A percentile compares a stretch with the other conserved stretches of the same genome.
Evolutionary conservation across 2,113 vertebrate genomes (phyloP).

Genomic region (Notechis scutatus): DNA sequence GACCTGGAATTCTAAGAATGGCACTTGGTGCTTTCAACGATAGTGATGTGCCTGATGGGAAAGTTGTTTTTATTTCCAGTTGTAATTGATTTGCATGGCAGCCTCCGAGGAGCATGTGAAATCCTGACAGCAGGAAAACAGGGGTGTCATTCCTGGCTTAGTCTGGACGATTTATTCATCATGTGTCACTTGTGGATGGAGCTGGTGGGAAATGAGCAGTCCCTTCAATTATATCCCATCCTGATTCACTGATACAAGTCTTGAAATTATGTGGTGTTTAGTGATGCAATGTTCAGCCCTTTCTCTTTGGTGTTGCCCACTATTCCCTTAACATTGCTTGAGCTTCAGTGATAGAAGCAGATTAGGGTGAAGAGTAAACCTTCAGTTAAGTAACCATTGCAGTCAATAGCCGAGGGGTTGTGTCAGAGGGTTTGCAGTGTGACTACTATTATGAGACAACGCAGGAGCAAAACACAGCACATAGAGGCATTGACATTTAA

Average conservation of each 20-base stretch:
- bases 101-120: slow-evolving; percentile 57
- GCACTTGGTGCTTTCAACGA: slow-evolving; percentile 59
- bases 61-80: slow-evolving; percentile 58
- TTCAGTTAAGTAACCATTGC: background rate
- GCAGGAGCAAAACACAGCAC: too few relatives aligned
- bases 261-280: background rate
- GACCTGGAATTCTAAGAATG: slow-evolving; percentile 58
- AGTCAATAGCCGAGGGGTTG: background rate
- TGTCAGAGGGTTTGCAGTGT: too few relatives aligned
- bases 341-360: background rate
- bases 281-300: background rate
- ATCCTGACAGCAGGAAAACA: slow-evolving; percentile 56
- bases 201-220: slow-evolving; percentile 44
- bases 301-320: background rate
- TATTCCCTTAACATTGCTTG: background rate
- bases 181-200: slow-evolving; percentile 48
- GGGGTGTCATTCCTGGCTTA: slow-evolving; percentile 52
- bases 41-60: slow-evolving; percentile 53
- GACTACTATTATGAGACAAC: too few relatives aligned
- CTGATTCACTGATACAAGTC: slow-evolving; percentile 14
- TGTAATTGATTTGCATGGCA: slow-evolving; percentile 66
- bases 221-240: background rate
- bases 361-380: background rate
- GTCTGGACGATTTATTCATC: slow-evolving; percentile 47
- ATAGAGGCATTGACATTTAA: too few relatives aligned